Percentiles rank a stretch among this genome's conserved stretches.
These are phyloP conservation scores for Phyllopteryx taeniolatus DNA, from an alignment of 2,113 vertebrate species.

Conservation along the genomic window DNA sequence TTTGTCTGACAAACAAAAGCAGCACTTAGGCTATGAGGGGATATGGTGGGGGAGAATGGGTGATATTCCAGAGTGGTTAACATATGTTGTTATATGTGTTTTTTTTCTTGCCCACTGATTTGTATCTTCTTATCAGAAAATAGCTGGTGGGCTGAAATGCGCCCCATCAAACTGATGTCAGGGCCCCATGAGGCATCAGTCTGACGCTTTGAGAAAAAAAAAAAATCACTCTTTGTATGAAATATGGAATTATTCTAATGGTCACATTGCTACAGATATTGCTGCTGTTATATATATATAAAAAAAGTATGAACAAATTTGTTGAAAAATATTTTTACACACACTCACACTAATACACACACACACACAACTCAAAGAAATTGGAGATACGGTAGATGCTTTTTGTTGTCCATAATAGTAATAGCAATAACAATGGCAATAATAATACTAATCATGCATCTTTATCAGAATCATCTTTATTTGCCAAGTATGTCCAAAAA, in stretches of 20 bases:
- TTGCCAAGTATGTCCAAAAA: no score
- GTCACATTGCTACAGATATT: not conserved
- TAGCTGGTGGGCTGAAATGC: conserved; percentile 51
- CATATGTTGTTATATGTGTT: conserved; percentile 70
- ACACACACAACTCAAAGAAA: no score
- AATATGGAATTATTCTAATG: not conserved
- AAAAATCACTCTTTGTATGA: not conserved
- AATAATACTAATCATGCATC: no score
- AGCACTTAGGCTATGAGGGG: conserved; percentile 32
- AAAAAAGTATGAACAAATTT: not conserved
- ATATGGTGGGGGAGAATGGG: conserved; percentile 49
- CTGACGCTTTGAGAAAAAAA: conserved; percentile 10
- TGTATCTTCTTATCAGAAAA: conserved; percentile 70
- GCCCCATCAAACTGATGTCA: conserved; percentile 46
- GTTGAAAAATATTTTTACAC: no score
- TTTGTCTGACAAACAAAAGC: conserved; percentile 60
- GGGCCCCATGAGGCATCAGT: conserved; percentile 52
- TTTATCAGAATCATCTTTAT: no score
- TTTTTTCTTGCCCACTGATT: conserved; percentile 67
- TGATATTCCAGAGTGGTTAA: conserved; percentile 65
- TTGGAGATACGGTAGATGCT: no score
- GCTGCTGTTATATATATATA: no score
- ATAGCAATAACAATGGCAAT: no score
- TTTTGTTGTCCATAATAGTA: no score
- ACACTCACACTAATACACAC: no score